phyloP scores from a whole-genome alignment of 30 jellyfish, hydroid and myxozoan species.

The Aurelia aurita region DNA sequence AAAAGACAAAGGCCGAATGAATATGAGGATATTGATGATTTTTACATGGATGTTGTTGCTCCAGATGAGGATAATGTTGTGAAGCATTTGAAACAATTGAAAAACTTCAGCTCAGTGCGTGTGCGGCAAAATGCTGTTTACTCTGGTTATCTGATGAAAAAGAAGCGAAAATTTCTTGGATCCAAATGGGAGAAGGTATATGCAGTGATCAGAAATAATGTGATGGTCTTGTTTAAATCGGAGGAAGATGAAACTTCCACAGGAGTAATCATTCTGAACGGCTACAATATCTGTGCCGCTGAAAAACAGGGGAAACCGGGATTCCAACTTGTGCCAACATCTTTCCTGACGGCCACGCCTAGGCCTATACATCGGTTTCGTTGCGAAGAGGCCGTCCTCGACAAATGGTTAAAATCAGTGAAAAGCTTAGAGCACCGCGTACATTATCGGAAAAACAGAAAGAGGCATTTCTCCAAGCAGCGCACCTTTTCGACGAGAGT shows the following conservation, averaged over 20 bases:
- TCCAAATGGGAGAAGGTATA: slow-evolving; percentile 45
- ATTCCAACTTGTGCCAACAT: slow-evolving; percentile 15
- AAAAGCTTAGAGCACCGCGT: too few species aligned
- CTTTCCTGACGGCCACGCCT: background rate
- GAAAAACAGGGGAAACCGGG: slow-evolving; percentile 29
- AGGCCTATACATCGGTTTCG: slow-evolving; percentile 48
- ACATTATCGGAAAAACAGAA: too few species aligned
- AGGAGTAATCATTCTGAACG: slow-evolving; percentile 34
- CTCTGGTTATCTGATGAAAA: slow-evolving; percentile 21
- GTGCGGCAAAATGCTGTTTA: background rate
- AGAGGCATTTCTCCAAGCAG: too few species aligned
- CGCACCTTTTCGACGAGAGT: too few species aligned
- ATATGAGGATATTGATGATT: too few species aligned
- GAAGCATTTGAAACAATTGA: slow-evolving; percentile 1
- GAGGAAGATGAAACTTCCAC: slow-evolving; percentile 26
- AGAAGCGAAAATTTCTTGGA: slow-evolving; percentile 8
- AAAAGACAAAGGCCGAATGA: too few species aligned
- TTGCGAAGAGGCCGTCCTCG: too few species aligned
- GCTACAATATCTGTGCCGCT: slow-evolving; percentile 15
- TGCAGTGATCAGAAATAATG: slow-evolving; percentile 29
- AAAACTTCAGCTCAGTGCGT: slow-evolving; percentile 12
- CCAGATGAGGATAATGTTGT: background rate
- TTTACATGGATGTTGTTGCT: too few species aligned
- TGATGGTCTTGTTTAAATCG: slow-evolving; percentile 37
- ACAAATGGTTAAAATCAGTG: too few species aligned